Evolutionary conservation across 2,888 invertebrate species (phyloP).

Genomic region (Eurytoma adleriae): DNA sequence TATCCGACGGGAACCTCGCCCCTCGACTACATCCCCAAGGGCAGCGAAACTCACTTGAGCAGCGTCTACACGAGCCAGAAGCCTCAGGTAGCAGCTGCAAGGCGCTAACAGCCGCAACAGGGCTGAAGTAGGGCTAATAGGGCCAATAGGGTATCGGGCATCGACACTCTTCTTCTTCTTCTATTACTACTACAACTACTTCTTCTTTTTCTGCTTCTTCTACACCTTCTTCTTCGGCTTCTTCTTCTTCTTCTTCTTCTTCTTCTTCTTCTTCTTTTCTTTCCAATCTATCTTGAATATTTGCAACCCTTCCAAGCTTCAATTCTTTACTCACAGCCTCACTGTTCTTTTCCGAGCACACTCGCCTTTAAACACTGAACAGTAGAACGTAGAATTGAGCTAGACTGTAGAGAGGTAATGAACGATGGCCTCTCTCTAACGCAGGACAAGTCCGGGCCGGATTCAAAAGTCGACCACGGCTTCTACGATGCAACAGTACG

Average conservation of each 20-base stretch:
- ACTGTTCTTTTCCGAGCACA: not conserved
- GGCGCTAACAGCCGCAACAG: not conserved
- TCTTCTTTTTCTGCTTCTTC: no score
- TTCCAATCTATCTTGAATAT: no score
- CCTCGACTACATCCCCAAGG: conserved; percentile 50
- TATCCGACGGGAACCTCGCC: conserved; percentile 48
- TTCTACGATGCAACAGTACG: conserved; percentile 66
- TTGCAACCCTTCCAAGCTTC: no score
- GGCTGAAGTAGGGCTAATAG: not conserved
- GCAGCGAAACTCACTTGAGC: conserved; percentile 29
- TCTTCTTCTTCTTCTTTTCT: no score
- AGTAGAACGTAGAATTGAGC: not conserved
- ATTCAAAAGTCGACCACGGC: conserved; percentile 54
- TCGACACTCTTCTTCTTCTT: no score
- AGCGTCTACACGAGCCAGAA: conserved; percentile 31
- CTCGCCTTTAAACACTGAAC: not conserved
- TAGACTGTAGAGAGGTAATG: conserved; percentile 6
- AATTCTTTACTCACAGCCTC: no score
- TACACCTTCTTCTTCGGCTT: no score
- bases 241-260: no score
- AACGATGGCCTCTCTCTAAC: not conserved
- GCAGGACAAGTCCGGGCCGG: conserved; percentile 12
- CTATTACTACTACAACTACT: no score
- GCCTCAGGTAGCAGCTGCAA: conserved; percentile 45
- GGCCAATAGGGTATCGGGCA: not conserved